Base-by-base conservation (phyloP, 2,113 vertebrate genomes). In the Glaucomys volans region DNA sequence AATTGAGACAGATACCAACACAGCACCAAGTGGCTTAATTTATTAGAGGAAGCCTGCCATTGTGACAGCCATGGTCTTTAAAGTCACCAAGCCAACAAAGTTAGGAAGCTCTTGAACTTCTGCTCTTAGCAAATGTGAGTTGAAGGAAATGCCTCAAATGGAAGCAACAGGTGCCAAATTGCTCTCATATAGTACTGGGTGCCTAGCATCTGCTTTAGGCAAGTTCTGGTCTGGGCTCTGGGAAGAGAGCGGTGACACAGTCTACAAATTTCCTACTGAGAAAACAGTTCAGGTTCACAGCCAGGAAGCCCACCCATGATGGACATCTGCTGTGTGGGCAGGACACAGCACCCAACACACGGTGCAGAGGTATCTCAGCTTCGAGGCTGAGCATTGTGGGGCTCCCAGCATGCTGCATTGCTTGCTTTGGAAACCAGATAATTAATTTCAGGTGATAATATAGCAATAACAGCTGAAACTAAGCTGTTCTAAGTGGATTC, bases 371-470 rank as follows among this genome's bases (percentile, higher is more conserved):
- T n/a, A 17, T 18, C 37, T 2, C 20, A 1, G 9, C 37, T 24
- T 5, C 11, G 35, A 50, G 1, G 83, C 80, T 26, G 44, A 62
- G 82, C 40, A 2, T 14, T 0, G 0, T 59, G 14, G 54, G n/a
- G 75, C 52, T 69, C 80, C 4, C 13, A 2, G 8, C 8, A 14
- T 32, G 75, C 13, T 4, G 10, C 84, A 42, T 37, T 44, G 18
- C 74, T 59, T 24, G 64, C 92, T 76, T 66, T 37, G 17, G 30
- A 84, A 77, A n/a, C 59, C 26, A 16, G 16, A 2, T 47, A 30
- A 77, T 85, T 67, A 72, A 77, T 72, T 86, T 71, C 40, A 22
- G 82, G 35, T 69, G 30, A 59, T 90, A n/a, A 87, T 37, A 44
- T 13, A 30, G 35, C 76, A 24, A 32, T 35, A 32, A 28, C 42